A percentile compares a stretch with the other conserved stretches of the same genome.
Evolutionary conservation across 2,113 vertebrate species (phyloP).

Genomic region (Stercorarius parasiticus): DNA sequence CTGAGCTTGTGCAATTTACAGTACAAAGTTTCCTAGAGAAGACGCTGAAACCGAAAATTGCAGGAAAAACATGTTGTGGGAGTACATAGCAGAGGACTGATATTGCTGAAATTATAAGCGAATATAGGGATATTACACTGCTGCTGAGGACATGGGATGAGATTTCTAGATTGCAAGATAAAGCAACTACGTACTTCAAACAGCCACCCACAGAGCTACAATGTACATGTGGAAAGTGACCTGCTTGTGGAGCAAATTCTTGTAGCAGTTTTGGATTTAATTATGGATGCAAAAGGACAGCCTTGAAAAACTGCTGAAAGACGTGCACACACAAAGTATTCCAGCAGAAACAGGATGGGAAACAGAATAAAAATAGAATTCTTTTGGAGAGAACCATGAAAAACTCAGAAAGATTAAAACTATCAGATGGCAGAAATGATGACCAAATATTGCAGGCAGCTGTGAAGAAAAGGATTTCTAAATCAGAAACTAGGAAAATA

Average conservation of each 20-base stretch:
- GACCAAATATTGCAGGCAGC: not conserved
- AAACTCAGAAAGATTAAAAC: not conserved
- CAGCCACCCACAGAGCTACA: not conserved
- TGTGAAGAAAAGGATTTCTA: not conserved
- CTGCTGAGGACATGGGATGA: not conserved
- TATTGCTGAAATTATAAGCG: not conserved
- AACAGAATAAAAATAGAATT: not conserved
- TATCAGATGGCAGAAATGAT: not conserved
- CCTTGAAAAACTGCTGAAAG: not conserved
- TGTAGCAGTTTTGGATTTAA: not conserved
- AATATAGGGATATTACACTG: not conserved
- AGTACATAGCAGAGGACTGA: not conserved
- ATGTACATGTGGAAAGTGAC: not conserved
- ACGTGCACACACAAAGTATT: not conserved
- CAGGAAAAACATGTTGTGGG: not conserved
- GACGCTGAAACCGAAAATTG: not conserved
- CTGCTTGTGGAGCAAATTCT: not conserved
- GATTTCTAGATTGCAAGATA: constrained; percentile 2
- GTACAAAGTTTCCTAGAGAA: not conserved
- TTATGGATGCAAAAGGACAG: not conserved
- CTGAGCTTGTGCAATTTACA: not conserved
- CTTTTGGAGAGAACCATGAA: not conserved
- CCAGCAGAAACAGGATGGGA: not conserved
- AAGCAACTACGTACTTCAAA: not conserved
- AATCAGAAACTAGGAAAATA: not conserved